Evolutionary conservation across 2,797 vertebrate species (phyloP).

Genomic region (Phalanger gymnotis): DNA sequence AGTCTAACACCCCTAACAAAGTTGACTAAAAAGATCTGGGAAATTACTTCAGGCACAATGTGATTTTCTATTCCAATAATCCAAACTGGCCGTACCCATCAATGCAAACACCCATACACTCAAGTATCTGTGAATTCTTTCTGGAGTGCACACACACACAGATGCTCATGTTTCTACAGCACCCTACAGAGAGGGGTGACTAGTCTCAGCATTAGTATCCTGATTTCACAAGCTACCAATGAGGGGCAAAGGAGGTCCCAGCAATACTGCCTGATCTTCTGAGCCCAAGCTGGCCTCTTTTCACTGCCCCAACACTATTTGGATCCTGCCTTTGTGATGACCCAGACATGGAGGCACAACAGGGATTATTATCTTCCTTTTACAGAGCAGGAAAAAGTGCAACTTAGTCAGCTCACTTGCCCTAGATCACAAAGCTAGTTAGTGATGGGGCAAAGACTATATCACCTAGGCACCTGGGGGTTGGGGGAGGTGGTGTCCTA

Average conservation of each 20-base stretch:
- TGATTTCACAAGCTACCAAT: background rate
- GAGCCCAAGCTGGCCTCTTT: background rate
- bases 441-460: no score
- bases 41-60: constrained; percentile 29
- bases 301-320: no score
- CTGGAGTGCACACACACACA: background rate
- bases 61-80: background rate
- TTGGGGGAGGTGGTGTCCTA: no score
- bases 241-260: background rate
- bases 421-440: background rate
- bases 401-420: background rate
- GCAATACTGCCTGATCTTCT: background rate
- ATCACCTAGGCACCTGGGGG: background rate
- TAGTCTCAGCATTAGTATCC: no score
- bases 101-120: background rate
- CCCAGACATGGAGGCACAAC: background rate
- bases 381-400: background rate
- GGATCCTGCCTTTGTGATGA: background rate
- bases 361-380: background rate
- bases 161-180: background rate
- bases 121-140: background rate
- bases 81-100: background rate
- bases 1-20: constrained; percentile 28
- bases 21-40: background rate
- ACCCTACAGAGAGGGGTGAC: background rate